phyloP scores from a whole-genome alignment of 2,888 invertebrate genomes.

The Mechanitis messenoides region DNA sequence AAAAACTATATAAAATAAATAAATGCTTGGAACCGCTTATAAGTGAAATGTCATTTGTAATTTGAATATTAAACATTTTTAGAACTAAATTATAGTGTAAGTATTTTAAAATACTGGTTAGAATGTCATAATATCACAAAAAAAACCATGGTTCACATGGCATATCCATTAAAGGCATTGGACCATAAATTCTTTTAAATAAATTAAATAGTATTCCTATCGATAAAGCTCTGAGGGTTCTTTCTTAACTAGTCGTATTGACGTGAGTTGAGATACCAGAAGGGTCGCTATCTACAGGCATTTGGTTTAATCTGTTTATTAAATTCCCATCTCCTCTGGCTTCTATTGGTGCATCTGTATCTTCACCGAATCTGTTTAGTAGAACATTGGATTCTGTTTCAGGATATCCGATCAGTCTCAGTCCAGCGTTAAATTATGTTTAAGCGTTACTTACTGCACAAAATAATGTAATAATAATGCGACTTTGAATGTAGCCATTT shows the following conservation, averaged over 20 bases:
- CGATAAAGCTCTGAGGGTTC: slow-evolving; percentile 48
- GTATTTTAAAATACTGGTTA: no score
- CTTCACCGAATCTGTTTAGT: slow-evolving; percentile 9
- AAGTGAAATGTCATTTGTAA: no score
- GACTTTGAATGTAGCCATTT: background rate
- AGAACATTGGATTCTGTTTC: slow-evolving; percentile 1
- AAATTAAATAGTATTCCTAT: slow-evolving; percentile 28
- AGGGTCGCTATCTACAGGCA: slow-evolving; percentile 37
- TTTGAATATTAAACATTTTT: no score
- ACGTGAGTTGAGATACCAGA: slow-evolving; percentile 81
- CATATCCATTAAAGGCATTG: no score
- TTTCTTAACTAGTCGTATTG: slow-evolving; percentile 76
- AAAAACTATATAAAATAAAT: no score
- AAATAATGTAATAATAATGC: background rate
- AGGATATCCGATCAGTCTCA: slow-evolving; percentile 3
- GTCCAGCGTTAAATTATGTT: background rate
- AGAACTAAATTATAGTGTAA: no score
- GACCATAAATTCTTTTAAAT: no score
- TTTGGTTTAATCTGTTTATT: slow-evolving; percentile 17
- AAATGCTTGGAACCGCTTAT: no score
- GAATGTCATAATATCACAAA: no score
- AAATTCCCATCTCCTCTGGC: slow-evolving; percentile 46
- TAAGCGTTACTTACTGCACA: background rate
- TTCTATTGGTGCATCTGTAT: slow-evolving; percentile 69
- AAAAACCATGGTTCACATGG: no score